These are phyloP conservation scores for Apteryx mantelli DNA, from an alignment of 2,113 vertebrate genomes.

Conservation along the genomic window DNA sequence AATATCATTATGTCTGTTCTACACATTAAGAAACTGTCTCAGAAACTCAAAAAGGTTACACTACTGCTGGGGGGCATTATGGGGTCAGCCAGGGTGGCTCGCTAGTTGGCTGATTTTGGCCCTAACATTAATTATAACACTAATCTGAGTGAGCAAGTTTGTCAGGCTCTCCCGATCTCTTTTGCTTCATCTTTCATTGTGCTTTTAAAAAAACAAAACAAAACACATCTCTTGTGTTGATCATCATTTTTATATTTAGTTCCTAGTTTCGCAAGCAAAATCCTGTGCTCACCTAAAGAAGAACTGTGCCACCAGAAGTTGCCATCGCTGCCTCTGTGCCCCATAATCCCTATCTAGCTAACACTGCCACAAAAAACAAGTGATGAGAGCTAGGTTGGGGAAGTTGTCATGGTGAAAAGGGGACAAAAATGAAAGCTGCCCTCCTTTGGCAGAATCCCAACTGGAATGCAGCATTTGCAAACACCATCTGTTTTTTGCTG, in stretches of 20 bases:
- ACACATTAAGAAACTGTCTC: neutral
- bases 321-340: neutral
- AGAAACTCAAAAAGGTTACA: neutral
- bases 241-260: neutral
- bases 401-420: slow-evolving; percentile 34
- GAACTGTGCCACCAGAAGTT: neutral
- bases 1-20: neutral
- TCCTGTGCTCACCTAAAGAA: neutral
- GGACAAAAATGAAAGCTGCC: slow-evolving; percentile 45
- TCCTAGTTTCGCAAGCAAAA: neutral
- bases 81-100: neutral
- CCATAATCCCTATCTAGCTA: neutral
- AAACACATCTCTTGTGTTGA: neutral
- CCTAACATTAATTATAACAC: neutral
- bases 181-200: neutral
- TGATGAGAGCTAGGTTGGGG: neutral
- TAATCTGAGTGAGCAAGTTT: neutral
- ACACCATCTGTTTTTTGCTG: slow-evolving; percentile 48
- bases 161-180: neutral
- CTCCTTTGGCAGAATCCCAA: slow-evolving; percentile 48
- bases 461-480: slow-evolving; percentile 30
- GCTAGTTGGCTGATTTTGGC: neutral
- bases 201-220: neutral
- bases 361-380: neutral
- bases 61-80: neutral